Evolutionary conservation across 2,888 invertebrate genomes (phyloP), one percentile per base, ranked within the genome.

Genomic region (Ferrisia virgata): DNA sequence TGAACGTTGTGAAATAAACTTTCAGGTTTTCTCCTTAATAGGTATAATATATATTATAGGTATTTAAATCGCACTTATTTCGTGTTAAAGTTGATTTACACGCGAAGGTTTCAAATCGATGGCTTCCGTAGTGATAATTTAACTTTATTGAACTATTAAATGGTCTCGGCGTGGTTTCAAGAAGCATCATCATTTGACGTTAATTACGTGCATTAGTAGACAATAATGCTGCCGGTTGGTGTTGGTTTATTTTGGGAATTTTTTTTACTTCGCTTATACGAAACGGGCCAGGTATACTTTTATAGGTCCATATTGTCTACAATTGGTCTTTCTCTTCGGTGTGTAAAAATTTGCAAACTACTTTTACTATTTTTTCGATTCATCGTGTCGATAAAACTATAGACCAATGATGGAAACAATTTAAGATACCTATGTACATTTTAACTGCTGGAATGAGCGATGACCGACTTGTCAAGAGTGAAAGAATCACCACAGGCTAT

Each of bases 361-460:
- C 81, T 81, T 81, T 81, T 64, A 81, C 81, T 81, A 78, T 28
- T 28, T 36, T 76, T 76, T 36, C 72, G 72, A 76, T 76, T 36
- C 72, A 76, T 11, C 33, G n/a, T 28, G n/a, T 36, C 36, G 72
- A 76, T 76, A 76, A 76, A 76, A 76, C 33, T 25, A 76, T 33
- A 76, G 31, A 8, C 72, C 36, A 9, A 36, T 31, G 15, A 69
- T 76, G 72, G 36, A 76, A 76, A 76, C 72, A 76, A 76, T 76
- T 76, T 76, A 76, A 76, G 18, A 11, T 33, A 31, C n/a, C n/a
- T 58, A 25, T 36, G 36, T 64, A 64, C 64, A 64, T 33, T 36
- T 76, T 18, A 76, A 76, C 72, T 36, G 28, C 28, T 64, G 28
- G 18, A 76, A 36, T 36, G 36, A 76, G 28, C 72, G 36, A 76